Evolutionary conservation across 2,888 invertebrate genomes (phyloP).

Genomic region (Macaria notata): DNA sequence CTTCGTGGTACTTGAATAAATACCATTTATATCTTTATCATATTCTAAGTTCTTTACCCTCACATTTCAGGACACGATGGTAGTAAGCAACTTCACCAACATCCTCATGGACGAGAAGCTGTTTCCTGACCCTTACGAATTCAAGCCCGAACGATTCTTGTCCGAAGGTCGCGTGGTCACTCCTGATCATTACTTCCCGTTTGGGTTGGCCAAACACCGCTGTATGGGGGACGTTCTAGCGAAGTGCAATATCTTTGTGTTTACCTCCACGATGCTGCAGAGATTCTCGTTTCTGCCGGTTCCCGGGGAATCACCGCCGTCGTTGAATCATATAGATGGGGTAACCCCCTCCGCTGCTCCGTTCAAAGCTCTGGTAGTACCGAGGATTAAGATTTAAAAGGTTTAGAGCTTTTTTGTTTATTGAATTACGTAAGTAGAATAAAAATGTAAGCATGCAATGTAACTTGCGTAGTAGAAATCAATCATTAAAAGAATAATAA

Average conservation of each 20-base stretch:
- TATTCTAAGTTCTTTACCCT: no score
- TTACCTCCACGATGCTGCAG: conserved; percentile 88
- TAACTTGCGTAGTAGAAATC: no score
- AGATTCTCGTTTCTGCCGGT: conserved; percentile 85
- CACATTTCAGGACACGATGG: conserved; percentile 87
- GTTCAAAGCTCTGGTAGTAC: conserved; percentile 85
- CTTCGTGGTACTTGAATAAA: no score
- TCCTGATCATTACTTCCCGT: conserved; percentile 89
- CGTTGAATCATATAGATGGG: conserved; percentile 87
- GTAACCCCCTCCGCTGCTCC: conserved; percentile 89
- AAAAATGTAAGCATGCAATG: no score
- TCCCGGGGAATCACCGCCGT: conserved; percentile 85
- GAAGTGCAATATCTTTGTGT: conserved; percentile 89
- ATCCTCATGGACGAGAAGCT: conserved; percentile 86
- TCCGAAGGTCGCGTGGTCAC: conserved; percentile 82
- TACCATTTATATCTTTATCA: no score
- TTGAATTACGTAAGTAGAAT: no score
- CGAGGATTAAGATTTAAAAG: conserved; percentile 49
- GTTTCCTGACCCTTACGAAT: conserved; percentile 87
- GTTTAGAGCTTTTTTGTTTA: no score
- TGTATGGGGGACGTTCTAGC: conserved; percentile 91
- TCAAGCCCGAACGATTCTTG: conserved; percentile 89
- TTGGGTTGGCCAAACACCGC: conserved; percentile 89
- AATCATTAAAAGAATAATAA: no score
- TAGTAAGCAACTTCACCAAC: conserved; percentile 88